Evolutionary conservation across 2,888 invertebrate genomes (phyloP), one percentile per base, ranked within the genome.

Genomic region (Noctua janthina): DNA sequence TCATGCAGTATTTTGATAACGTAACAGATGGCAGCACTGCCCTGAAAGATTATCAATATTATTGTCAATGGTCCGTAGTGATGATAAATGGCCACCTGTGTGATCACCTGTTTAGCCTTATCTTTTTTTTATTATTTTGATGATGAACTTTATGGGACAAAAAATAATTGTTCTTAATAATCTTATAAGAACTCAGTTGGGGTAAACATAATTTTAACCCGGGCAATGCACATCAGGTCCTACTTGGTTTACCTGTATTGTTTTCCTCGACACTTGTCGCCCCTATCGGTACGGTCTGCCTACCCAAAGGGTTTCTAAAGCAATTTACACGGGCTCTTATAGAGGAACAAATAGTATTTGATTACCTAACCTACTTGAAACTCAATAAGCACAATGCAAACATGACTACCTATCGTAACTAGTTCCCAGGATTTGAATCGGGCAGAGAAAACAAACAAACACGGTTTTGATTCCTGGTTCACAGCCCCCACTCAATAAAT

Each of bases 21-120:
- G 1, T 29, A 62, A 79, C 74, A 89, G 89, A 80, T 87, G 83
- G 81, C 88, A 81, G 80, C 76, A 77, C 75, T n/a, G 0, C 1
- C 64, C 62, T 29, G 46, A 70, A 59, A 66, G 5, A 72, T 17
- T 10, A 29, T 68, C 68, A 67, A 15, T n/a, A 46, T 6, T 39
- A 15, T 46, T 29, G 17, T 56, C 39, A 35, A 15, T 29, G 59
- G n/a, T 62, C 6, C 11, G 4, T 59, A n/a, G 11, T 59, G 23
- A 10, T 56, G 56, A 23, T 23, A 56, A 3, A 56, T 56, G 11
- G n/a, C 62, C 29, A 62, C 29, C 29, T 29, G 62, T 62, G 62
- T 62, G 29, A 62, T 62, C 15, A 62, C 62, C 15, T 62, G 7
- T 29, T 8, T 29, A 62, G 0, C 29, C 29, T 29, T 59, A 13